Base-by-base conservation (phyloP, 2,113 vertebrate genomes). In the Gulo gulo region DNA sequence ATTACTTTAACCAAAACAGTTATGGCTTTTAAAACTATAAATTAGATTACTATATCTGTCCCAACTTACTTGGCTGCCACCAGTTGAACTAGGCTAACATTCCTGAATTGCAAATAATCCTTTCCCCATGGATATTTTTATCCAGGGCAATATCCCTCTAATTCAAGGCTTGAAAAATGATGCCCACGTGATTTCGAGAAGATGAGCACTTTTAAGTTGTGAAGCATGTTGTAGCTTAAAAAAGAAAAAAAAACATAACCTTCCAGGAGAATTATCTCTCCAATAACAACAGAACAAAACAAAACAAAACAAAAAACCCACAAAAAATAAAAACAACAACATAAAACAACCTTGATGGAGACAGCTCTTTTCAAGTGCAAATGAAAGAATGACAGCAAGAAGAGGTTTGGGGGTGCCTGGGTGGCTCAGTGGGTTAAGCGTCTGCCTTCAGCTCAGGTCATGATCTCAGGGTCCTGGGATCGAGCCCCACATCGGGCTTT, bases 361-460 rank as follows among this genome's bases (percentile, higher is more conserved):
- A 93, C 93, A 94, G 93, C 20, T 91, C 88, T 82, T 94, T 91
- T 71, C 45, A 80, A 95, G 69, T 42, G 63, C 63, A 88, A 50
- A 88, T 47, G 76, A 95, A 74, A 94, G 67, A 86, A 11, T 57
- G 63, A 59, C 5, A 24, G 57, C 15, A 52, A 79, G 67, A 79
- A 76, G 31, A 31, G 57, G 34, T 88, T 91, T 50, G n/a, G 47
- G 47, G 47, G 47, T 10, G 12, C 47, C 47, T 50, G 13, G 12
- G 3, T 50, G 47, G 13, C 47, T 50, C 47, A 14, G 47, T 50
- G 3, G 12, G 13, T 50, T 50, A 50, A 50, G 47, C 47, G 13
- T 50, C 13, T 50, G 13, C 47, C 47, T 50, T 50, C 47, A 50
- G 47, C 47, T 50, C 47, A 50, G 47, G 47, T 14, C 13, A 50